These are phyloP conservation scores for Falcunculus frontatus DNA, from an alignment of 2,113 vertebrate genomes.

Conservation along the genomic window DNA sequence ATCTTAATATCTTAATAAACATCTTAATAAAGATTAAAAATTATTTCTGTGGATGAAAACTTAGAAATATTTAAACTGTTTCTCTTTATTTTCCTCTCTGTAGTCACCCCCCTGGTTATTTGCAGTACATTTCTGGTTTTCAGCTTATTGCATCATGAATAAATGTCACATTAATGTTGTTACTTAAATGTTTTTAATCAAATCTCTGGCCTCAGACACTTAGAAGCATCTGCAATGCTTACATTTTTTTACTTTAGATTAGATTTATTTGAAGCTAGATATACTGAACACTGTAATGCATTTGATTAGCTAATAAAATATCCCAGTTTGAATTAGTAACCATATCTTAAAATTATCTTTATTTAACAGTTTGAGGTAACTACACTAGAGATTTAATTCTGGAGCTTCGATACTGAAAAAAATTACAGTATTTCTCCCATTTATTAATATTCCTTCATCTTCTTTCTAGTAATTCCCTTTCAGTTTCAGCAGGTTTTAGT, in stretches of 20 bases:
- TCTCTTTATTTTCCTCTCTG: not conserved
- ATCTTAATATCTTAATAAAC: too few species aligned
- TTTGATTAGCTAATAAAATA: not conserved
- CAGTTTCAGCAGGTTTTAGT: not conserved
- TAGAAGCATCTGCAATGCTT: not conserved
- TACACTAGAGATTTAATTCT: not conserved
- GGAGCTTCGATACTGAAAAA: not conserved
- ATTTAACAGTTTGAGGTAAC: not conserved
- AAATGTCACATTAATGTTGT: not conserved
- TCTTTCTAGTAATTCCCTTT: not conserved
- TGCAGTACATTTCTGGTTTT: not conserved
- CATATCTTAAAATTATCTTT: not conserved
- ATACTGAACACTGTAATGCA: not conserved
- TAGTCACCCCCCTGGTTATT: not conserved
- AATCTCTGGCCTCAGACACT: not conserved
- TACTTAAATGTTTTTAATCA: not conserved
- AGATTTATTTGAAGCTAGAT: not conserved
- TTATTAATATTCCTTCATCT: not conserved
- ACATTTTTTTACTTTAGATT: not conserved
- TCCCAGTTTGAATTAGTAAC: not conserved
- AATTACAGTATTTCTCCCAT: not conserved
- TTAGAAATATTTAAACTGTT: not conserved
- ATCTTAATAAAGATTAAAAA: too few species aligned
- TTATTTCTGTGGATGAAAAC: not conserved
- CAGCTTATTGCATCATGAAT: not conserved